A percentile compares a stretch with the other conserved stretches of the same genome.
These are phyloP conservation scores for Progne subis DNA, from an alignment of 2,113 vertebrate genomes.

Conservation along the genomic window DNA sequence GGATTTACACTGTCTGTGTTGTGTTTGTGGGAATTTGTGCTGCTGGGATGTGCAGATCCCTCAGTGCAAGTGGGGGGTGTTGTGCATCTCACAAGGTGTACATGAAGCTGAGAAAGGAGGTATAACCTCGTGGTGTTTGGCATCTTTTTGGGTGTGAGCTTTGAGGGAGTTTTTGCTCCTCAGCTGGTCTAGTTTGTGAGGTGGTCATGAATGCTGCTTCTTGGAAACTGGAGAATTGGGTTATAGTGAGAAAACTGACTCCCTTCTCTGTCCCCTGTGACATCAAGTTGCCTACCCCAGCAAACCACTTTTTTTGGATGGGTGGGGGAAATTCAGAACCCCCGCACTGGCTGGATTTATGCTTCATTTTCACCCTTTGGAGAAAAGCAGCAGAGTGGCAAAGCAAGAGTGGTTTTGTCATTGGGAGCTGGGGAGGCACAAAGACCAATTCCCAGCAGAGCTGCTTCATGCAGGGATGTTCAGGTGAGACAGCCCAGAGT, in stretches of 20 bases:
- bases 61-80: not conserved
- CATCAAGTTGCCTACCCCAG: not conserved
- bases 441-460: not conserved
- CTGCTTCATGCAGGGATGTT: fast-evolving
- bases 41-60: not conserved
- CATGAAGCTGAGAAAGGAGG: not conserved
- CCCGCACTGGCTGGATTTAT: not conserved
- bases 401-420: not conserved
- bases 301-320: not conserved
- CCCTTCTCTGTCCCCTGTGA: not conserved
- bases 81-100: not conserved
- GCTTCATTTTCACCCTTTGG: not conserved
- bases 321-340: not conserved
- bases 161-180: not conserved
- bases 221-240: not conserved
- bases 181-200: not conserved
- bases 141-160: not conserved
- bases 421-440: not conserved
- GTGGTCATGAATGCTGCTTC: not conserved
- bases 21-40: not conserved
- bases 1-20: not conserved
- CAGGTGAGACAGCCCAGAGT: not conserved
- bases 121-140: fast-evolving
- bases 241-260: not conserved
- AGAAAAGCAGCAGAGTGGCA: not conserved